These are phyloP conservation scores for Corynorhinus townsendii DNA, from an alignment of 2,113 vertebrate genomes.

Conservation along the genomic window DNA sequence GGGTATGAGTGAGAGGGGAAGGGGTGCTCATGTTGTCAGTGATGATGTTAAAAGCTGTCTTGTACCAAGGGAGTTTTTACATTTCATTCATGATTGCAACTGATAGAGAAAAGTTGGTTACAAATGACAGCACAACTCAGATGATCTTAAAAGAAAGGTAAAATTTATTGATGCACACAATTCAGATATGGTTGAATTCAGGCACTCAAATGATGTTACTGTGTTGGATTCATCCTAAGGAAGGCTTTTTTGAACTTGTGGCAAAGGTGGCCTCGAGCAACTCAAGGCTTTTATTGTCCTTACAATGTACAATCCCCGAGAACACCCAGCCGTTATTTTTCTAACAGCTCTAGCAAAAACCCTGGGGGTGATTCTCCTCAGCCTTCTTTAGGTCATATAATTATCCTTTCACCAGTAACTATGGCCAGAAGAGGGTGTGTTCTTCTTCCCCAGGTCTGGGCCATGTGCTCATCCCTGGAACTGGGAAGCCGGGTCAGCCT, in stretches of 20 bases:
- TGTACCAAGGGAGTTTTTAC: constrained; percentile 5
- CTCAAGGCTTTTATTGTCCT: neutral
- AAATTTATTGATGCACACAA: neutral
- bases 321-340: neutral
- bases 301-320: neutral
- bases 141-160: neutral
- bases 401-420: neutral
- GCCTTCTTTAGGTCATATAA: neutral
- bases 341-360: constrained; percentile 8
- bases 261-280: neutral
- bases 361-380: neutral
- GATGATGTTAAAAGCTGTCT: constrained; percentile 37
- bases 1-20: constrained; percentile 8
- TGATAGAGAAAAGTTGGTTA: constrained; percentile 33
- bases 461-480: neutral
- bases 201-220: neutral
- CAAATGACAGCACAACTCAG: neutral
- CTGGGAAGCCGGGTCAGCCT: neutral
- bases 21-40: neutral
- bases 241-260: neutral
- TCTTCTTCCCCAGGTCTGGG: neutral
- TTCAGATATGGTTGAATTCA: neutral
- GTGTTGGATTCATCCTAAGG: neutral
- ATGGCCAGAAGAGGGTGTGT: constrained; percentile 5
- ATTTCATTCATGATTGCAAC: constrained; percentile 25